A percentile compares a stretch with the other conserved stretches of the same genome.
Evolutionary conservation across 2,888 invertebrate genomes (phyloP).

Genomic region (Papilio gigon): DNA sequence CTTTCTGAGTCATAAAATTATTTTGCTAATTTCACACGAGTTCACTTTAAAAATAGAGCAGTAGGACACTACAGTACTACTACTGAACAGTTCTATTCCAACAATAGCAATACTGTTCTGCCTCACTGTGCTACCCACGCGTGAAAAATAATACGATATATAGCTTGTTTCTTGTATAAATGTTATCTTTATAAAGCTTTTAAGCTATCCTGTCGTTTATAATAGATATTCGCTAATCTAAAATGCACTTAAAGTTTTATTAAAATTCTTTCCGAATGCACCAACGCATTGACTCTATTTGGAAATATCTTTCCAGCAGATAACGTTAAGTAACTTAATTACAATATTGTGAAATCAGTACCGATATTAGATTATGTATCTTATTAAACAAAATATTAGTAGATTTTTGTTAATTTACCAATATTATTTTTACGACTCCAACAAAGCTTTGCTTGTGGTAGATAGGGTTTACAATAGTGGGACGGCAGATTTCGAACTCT

Average conservation of each 20-base stretch:
- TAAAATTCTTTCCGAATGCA: background rate
- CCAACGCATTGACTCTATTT: background rate
- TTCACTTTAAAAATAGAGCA: background rate
- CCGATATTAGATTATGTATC: no score
- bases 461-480: no score
- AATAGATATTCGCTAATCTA: background rate
- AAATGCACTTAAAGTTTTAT: background rate
- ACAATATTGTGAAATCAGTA: no score
- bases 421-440: no score
- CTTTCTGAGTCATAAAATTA: background rate
- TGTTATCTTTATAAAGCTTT: background rate
- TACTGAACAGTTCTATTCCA: background rate
- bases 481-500: no score
- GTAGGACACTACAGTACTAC: background rate
- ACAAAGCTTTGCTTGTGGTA: no score
- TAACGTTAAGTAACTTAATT: no score
- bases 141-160: background rate
- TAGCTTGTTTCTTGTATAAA: background rate
- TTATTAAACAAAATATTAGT: no score
- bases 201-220: background rate
- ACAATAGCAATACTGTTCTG: background rate
- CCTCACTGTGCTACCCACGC: background rate
- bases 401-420: no score
- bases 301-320: no score
- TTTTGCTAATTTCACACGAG: background rate